phyloP scores from a whole-genome alignment of 2,888 invertebrate species.

The Drosophila dives region DNA sequence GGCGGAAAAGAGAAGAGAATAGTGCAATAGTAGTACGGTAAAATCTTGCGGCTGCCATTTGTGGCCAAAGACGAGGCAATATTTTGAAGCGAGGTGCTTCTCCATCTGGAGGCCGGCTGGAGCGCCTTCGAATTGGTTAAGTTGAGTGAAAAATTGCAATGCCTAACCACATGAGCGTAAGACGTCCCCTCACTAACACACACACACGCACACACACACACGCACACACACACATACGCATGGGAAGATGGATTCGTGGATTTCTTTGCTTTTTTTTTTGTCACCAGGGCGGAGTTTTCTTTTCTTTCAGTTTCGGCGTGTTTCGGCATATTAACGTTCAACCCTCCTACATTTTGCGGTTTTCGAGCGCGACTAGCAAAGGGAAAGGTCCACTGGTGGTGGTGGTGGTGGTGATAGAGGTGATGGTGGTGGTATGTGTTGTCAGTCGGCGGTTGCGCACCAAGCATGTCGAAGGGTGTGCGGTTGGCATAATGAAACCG shows the following conservation, averaged over 20 bases:
- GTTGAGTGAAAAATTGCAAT: constrained; percentile 64
- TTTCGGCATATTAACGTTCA: constrained; percentile 55
- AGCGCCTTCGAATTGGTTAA: constrained; percentile 19
- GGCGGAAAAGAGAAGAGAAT: constrained; percentile 18
- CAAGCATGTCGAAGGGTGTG: constrained; percentile 67
- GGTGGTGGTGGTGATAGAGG: constrained; percentile 13
- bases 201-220: constrained; percentile 13
- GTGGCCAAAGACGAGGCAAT: constrained; percentile 81
- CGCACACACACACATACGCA: constrained; percentile 7
- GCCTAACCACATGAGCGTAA: constrained; percentile 62
- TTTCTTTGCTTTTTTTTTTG: constrained; percentile 20
- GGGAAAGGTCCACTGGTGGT: constrained; percentile 21
- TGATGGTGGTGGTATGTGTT: constrained; percentile 50
- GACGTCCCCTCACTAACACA: constrained; percentile 44
- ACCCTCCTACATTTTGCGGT: constrained; percentile 75
- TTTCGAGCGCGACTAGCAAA: constrained; percentile 31
- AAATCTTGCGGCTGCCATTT: constrained; percentile 82
- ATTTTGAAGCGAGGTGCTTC: constrained; percentile 50
- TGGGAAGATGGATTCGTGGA: constrained; percentile 39
- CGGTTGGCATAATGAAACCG: constrained; percentile 81
- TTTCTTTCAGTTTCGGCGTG: constrained; percentile 30
- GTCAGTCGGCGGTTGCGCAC: constrained; percentile 67
- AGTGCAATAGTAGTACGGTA: constrained; percentile 33
- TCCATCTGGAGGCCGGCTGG: constrained; percentile 1
- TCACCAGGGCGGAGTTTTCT: constrained; percentile 71